phyloP scores from a whole-genome alignment of 1,140 invertebrate genomes.

The Anthonomus grandis region DNA sequence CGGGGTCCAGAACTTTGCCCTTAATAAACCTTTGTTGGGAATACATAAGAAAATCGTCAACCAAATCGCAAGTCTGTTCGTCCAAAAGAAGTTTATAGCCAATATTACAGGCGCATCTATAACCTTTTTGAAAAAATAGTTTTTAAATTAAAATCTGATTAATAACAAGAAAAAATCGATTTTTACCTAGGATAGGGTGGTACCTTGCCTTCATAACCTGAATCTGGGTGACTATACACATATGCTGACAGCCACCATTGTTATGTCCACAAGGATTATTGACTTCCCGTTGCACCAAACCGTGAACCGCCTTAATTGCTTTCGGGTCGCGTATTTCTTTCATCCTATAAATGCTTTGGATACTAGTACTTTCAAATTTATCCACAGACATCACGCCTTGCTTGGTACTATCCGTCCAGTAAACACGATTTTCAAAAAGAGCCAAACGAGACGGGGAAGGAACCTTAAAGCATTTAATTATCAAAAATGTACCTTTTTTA shows the following conservation, averaged over 20 bases:
- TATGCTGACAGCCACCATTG: slow-evolving; percentile 90
- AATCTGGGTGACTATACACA: slow-evolving; percentile 89
- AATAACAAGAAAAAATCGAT: not conserved
- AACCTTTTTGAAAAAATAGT: slow-evolving; percentile 72
- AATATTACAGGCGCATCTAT: slow-evolving; percentile 90
- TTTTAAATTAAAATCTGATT: not conserved
- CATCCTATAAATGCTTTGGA: slow-evolving; percentile 77
- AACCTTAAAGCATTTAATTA: slow-evolving; percentile 49
- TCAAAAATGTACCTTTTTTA: not conserved
- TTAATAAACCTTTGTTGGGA: slow-evolving; percentile 96
- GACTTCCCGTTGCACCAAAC: slow-evolving; percentile 69
- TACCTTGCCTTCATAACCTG: slow-evolving; percentile 52
- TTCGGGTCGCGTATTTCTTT: slow-evolving; percentile 78
- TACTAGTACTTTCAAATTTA: slow-evolving; percentile 77
- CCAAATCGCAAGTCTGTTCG: slow-evolving; percentile 77
- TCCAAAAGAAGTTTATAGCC: slow-evolving; percentile 78
- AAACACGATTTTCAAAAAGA: slow-evolving; percentile 87
- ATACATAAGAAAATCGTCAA: slow-evolving; percentile 93
- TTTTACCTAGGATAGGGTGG: slow-evolving; percentile 19
- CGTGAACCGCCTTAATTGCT: slow-evolving; percentile 78
- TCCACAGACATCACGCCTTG: slow-evolving; percentile 90
- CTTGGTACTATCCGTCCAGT: slow-evolving; percentile 94
- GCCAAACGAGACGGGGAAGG: slow-evolving; percentile 82
- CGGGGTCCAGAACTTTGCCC: slow-evolving; percentile 86
- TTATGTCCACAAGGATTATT: slow-evolving; percentile 87